phyloP scores from a whole-genome alignment of 2,113 vertebrate genomes.

The Neoarius graeffei region DNA sequence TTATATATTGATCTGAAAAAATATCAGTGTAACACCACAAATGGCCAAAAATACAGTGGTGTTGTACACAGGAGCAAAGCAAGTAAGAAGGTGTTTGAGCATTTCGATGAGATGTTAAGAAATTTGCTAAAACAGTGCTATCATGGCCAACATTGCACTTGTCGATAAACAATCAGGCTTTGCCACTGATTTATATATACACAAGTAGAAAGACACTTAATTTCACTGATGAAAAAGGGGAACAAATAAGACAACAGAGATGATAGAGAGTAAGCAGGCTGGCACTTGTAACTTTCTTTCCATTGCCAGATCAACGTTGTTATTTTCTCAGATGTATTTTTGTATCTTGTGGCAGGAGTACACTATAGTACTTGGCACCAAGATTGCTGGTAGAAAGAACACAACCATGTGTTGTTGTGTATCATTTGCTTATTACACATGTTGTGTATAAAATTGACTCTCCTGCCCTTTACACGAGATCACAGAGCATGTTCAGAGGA shows the following conservation, averaged over 20 bases:
- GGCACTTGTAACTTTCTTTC: conserved; percentile 69
- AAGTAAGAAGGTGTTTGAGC: background rate
- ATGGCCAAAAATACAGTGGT: background rate
- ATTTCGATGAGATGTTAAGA: background rate
- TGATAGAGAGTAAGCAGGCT: conserved; percentile 66
- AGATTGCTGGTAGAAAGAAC: conserved; percentile 74
- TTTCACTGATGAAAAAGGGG: conserved; percentile 38
- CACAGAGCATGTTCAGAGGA: conserved; percentile 32
- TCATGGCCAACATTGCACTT: background rate
- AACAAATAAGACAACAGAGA: conserved; percentile 51
- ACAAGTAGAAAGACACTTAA: conserved; percentile 33
- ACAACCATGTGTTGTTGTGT: conserved; percentile 58
- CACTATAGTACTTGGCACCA: conserved; percentile 71
- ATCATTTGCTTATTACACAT: conserved; percentile 45
- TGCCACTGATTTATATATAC: conserved; percentile 21
- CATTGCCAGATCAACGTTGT: background rate
- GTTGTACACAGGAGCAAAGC: background rate
- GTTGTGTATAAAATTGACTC: conserved; percentile 37
- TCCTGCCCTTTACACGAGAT: conserved; percentile 47
- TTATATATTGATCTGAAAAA: conserved; percentile 14
- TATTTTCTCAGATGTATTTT: background rate
- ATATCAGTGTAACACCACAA: conserved; percentile 6
- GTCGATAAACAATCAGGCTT: background rate
- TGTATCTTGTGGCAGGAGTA: conserved; percentile 48
- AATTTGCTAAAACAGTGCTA: conserved; percentile 7